phyloP scores from a whole-genome alignment of 2,113 vertebrate genomes.

The Anarrhichthys ocellatus region DNA sequence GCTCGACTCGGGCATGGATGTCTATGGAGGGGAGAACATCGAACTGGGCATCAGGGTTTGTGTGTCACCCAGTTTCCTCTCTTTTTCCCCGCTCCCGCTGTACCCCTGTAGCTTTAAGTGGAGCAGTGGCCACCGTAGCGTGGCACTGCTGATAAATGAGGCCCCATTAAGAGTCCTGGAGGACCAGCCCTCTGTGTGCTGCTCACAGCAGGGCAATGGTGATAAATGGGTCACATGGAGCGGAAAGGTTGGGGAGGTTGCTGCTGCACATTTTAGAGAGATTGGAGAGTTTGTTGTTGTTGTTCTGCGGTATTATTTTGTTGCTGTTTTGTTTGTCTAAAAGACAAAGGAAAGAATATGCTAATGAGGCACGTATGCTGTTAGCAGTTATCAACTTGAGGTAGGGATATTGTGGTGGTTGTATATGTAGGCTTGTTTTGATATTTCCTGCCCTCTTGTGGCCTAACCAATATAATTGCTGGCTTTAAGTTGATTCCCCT shows the following conservation, averaged over 20 bases:
- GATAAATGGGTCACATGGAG: slow-evolving; percentile 63
- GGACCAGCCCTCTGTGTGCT: slow-evolving; percentile 51
- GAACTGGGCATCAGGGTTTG: slow-evolving; percentile 98
- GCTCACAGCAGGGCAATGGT: slow-evolving; percentile 37
- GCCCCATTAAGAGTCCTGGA: slow-evolving; percentile 65
- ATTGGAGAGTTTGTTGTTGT: neutral
- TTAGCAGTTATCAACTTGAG: too few relatives aligned
- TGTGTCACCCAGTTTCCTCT: slow-evolving; percentile 73
- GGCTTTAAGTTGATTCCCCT: neutral
- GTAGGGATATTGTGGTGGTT: neutral
- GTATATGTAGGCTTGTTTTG: neutral
- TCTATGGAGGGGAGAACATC: slow-evolving; percentile 98
- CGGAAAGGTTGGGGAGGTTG: slow-evolving; percentile 19
- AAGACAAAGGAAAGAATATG: neutral
- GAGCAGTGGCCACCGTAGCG: slow-evolving; percentile 57
- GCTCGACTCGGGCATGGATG: slow-evolving; percentile 97
- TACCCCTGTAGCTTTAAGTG: slow-evolving; percentile 59
- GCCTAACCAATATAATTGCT: neutral
- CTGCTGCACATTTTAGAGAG: slow-evolving; percentile 11
- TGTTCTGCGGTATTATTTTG: neutral
- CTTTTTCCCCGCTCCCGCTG: slow-evolving; percentile 26
- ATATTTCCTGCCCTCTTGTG: neutral
- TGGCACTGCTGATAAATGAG: slow-evolving; percentile 73
- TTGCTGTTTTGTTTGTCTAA: neutral
- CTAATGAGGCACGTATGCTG: too few relatives aligned